Evolutionary conservation across 2,888 invertebrate species (phyloP), one percentile per base, ranked within the genome.

Genomic region (Drosophila kuntzei): DNA sequence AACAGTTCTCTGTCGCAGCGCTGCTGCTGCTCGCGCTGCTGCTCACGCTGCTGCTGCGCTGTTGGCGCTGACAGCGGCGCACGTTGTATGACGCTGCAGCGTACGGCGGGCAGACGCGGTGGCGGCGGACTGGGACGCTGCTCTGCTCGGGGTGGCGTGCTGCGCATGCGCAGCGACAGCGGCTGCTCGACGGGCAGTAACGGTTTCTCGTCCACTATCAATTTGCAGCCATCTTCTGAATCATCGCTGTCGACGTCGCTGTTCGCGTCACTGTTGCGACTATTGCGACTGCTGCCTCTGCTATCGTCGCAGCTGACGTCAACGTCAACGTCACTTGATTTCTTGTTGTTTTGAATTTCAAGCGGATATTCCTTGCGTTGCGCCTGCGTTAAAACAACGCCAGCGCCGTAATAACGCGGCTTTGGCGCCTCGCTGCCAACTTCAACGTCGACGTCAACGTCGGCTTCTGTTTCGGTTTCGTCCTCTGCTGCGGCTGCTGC

Each of bases 31-130:
- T 53, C 54, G 8, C 41, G 55, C 2, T 27, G 43, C 14, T 58
- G 65, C 20, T 12, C 12, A 16, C 12, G 63, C 34, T 11, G 11
- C 3, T 43, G 27, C 46, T 61, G 55, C 41, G 25, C 47, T 51
- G 55, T 32, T 37, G 46, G 91, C 87, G 89, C 80, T 54, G 90
- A n/a, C n/a, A n/a, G 89, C 25, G 97, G 97, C 57, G 96, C 96
- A 91, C 97, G 94, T 89, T 97, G 96, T 87, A 97, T 97, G 5
- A 97, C 97, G 65, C 97, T 97, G 91, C 95, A 95, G 80, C 95
- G 95, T 14, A 95, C 95, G 65, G 94, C 95, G 79, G 94, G 95
- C 82, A 95, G 94, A n/a, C 95, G 94, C 20, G 93, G 93, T 34
- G 95, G 94, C 69, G 94, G 95, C 64, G 95, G 95, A 91, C 93